Evolutionary conservation across 2,888 invertebrate genomes (phyloP), one percentile per base, ranked within the genome.

Genomic region (Ophion ellenae): DNA sequence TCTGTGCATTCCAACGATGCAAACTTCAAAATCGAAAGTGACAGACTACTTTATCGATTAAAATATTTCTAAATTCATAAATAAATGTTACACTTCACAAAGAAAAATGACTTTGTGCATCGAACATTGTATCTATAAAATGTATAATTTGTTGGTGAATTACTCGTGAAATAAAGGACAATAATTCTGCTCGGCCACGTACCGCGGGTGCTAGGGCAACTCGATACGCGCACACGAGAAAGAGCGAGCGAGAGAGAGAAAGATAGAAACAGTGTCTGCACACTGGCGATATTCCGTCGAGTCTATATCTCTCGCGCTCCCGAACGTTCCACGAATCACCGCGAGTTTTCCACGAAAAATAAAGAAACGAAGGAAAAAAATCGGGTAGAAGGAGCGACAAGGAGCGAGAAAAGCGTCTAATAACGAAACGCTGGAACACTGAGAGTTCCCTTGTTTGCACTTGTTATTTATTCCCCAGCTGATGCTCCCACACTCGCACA

Each of bases 401-500:
- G 14, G 61, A 28, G 20, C 11, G 63, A 17, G 17, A 57, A 24
- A 59, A 40, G 28, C 77, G 67, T n/a, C 17, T 7, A 14, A 57
- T 14, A 57, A 20, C 24, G 7, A 61, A 61, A 20, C 24, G n/a
- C n/a, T 24, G 10, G 61, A 61, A 20, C 20, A 20, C 20, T n/a
- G 57, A n/a, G 36, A 59, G 57, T 7, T 45, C 53, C 47, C 59
- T 77, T 67, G 77, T 77, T 67, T 40, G 77, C 69, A 78, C 77
- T 77, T 57, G 57, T 78, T 78, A 69, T 78, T 75, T 64, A n/a
- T 66, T 74, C 53, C n/a, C 36, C 40, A 32, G 67, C 53, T 71
- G 53, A 59, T 17, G 28, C n/a, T 40, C 59, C 40, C 59, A 59
- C 77, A 45, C 64, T 24, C 32, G 9, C 32, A 66, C 76, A 64